Evolutionary conservation across 1,140 invertebrate genomes (phyloP), one percentile per base, ranked within the genome.

Genomic region (Schmidtea mediterranea): DNA sequence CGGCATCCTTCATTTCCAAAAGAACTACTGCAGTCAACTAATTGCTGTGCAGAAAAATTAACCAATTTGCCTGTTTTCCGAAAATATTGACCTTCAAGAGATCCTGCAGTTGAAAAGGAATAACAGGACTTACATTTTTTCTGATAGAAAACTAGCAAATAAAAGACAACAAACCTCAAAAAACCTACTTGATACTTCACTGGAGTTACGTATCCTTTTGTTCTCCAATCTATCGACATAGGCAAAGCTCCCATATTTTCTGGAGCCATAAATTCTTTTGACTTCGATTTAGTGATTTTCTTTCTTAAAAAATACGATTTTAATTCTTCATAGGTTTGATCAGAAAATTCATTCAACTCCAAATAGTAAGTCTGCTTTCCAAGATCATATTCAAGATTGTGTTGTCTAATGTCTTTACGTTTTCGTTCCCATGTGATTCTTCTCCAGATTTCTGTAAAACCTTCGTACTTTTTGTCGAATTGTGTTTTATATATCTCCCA

Each of bases 81-180:
- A 49, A 56, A 56, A 45, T 52, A 43, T 41, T 58, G 57, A 23
- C 58, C 59, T 52, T 61, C 58, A 22, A 62, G 41, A 19, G 57
- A 41, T 36, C 60, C 59, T 50, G 56, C 59, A 3, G 46, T 48
- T 13, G 46, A 48, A 69, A 94, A 90, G 50, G 82, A 74, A 83
- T 82, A 92, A 69, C 83, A 90, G 5, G 80, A 83, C 51, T 84
- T 84, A 67, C 86, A 92, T 59, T 78, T 73, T 37, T 61, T 58
- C 66, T 67, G 46, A 38, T 3, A 5, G 10, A 19, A 19, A 5
- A 41, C 12, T 19, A 19, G 12, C 10, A 23, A 23, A 41, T 3
- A 41, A 41, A 23, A 3, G 3, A 5, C 22, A 5, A 41, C 12
- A 6, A 23, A 6, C 10, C 40, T 41, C 10, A n/a, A 37, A 37